Conservation (phyloP, 64 coral and sea anemone genomes). For the Pocillopora verrucosa region DNA sequence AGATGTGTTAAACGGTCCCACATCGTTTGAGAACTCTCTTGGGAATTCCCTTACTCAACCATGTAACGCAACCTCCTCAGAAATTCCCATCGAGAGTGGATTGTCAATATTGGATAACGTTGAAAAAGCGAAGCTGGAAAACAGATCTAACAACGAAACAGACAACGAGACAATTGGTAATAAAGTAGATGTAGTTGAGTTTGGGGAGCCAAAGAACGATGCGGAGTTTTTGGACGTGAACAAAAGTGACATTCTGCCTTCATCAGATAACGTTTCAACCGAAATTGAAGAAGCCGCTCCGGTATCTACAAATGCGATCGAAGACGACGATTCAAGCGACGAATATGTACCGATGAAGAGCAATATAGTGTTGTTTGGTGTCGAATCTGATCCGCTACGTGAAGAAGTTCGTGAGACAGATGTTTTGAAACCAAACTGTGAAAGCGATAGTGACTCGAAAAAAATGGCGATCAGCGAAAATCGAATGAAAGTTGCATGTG, state of each 20-base stretch:
- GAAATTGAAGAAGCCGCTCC: neutral
- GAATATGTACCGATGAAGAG: slow-evolving; percentile 37
- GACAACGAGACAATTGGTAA: neutral
- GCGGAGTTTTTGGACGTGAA: neutral
- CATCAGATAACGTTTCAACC: neutral
- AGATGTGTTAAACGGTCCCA: neutral
- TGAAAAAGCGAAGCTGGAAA: neutral
- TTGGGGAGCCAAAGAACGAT: neutral
- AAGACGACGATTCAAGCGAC: neutral
- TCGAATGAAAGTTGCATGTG: neutral
- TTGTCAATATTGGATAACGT: slow-evolving; percentile 32
- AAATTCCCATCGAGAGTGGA: neutral
- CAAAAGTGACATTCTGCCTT: neutral
- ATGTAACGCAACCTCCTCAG: slow-evolving; percentile 30
- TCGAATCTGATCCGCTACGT: neutral
- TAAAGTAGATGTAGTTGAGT: neutral
- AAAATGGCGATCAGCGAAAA: neutral
- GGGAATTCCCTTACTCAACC: slow-evolving; percentile 34
- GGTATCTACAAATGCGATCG: neutral
- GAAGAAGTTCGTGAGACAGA: slow-evolving; percentile 7
- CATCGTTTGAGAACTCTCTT: neutral
- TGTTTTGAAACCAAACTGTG: slow-evolving; percentile 20
- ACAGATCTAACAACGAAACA: neutral
- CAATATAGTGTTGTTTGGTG: slow-evolving; percentile 23
- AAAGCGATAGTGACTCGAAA: neutral